Evolutionary conservation across 2,888 invertebrate species (phyloP), one percentile per base, ranked within the genome.

Genomic region (Furcula furcula): DNA sequence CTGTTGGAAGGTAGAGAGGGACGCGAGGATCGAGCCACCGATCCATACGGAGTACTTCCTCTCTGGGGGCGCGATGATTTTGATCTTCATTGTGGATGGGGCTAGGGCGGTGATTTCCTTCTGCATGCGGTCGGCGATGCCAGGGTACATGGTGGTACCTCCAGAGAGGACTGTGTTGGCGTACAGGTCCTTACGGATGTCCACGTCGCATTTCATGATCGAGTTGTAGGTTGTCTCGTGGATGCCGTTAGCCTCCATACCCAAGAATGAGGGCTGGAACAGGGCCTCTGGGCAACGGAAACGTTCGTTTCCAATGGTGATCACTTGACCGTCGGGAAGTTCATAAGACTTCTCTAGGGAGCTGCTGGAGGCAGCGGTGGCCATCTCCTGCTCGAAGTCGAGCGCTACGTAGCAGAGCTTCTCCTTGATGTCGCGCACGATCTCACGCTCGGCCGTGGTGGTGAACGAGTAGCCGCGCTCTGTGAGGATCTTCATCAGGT

Each of bases 131-230:
- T 97, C 96, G 74, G 97, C 96, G 89, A 97, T 97, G 70, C 97
- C 97, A 36, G 97, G 97, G 90, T 97, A 97, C 97, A 97, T 97
- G 73, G 97, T 97, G 91, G 97, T 97, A 84, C 97, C 97, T 45
- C 97, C 97, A 45, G 97, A 98, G 65, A 98, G 90, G 33, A 98
- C 97, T 63, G 96, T 96, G 91, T 97, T 97, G 91, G 97, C 97
- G 90, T 97, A 98, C 90, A 97, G 88, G 90, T 97, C 97, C 92
- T 97, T 97, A 93, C 97, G 94, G 92, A 98, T 98, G 80, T 97
- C 97, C 36, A 98, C 96, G 86, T 98, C 98, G 90, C 98, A 98
- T 92, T 97, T 98, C 97, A 98, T 97, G 93, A 98, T 98, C 34
- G 96, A 97, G 89, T 98, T 97, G 93, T 97, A 98, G 19, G 95